Base-by-base conservation (phyloP, 53 echinoderm and acorn worm species). In the Paracentrotus lividus region DNA sequence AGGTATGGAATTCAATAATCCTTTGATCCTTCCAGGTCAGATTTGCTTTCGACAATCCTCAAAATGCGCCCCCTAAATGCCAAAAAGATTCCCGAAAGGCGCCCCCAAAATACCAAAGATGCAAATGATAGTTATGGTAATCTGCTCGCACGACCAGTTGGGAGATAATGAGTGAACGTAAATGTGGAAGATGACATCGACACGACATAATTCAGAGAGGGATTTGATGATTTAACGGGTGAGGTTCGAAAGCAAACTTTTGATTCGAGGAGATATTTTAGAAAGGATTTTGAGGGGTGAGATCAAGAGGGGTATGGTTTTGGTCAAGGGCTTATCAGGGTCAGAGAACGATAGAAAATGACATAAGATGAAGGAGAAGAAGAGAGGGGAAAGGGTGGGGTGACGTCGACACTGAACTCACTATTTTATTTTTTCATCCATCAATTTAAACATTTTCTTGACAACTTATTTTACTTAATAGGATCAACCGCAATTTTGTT, bases 211-310 rank as follows among this genome's bases (percentile, higher is more conserved):
- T 72, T 72, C 9, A 9, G 72, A 72, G 72, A 21, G 72, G 72
- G 72, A 72, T 72, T 72, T 72, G 36, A 40, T 1, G 72, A 72
- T 72, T 72, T 72, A 18, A 40, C 5, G 72, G 72, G 36, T 40
- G 18, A 20, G 40, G 72, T 38, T 72, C 21, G 18, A 40, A 72
- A 72, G 40, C 20, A 72, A 40, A 72, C 2, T 72, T 72, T 72
- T 72, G 36, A 72, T 40, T 72, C 21, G 72, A 2, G n/a, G n/a
- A n/a, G 72, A 40, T 72, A 72, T 72, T 72, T 72, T 36, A 72
- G 72, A 72, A 72, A 38, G 72, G 72, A 36, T 72, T n/a, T n/a
- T 72, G 72, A 72, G 72, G 36, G 21, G 40, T 72, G 72, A 72
- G 72, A 72, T 72, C 36, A 36, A 40, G 5, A 40, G 36, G 36